Percentiles rank a stretch among this genome's conserved stretches.
Evolutionary conservation across 35 echinoderm and acorn worm genomes (phyloP).

Genomic region (Lytechinus variegatus): DNA sequence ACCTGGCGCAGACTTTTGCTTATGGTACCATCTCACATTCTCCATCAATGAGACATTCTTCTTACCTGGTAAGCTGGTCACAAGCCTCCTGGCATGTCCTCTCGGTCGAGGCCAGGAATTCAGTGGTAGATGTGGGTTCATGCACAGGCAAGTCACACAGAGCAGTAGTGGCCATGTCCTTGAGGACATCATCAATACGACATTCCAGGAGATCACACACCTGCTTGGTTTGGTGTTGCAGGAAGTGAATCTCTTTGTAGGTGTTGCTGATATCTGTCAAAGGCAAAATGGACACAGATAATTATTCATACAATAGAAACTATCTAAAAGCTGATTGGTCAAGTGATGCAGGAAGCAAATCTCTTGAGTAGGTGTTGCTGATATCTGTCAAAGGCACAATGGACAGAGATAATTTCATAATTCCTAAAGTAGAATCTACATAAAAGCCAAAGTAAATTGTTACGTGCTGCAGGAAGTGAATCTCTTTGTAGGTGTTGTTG

Average conservation of each 20-base stretch:
- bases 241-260: constrained; percentile 84
- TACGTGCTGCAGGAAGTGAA: too few species aligned
- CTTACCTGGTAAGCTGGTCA: constrained; percentile 81
- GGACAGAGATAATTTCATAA: too few species aligned
- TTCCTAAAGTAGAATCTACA: too few species aligned
- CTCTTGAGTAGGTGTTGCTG: too few species aligned
- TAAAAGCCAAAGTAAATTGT: too few species aligned
- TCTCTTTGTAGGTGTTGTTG: too few species aligned
- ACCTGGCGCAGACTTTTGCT: too few species aligned
- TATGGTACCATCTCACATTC: too few species aligned
- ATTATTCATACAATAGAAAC: too few species aligned
- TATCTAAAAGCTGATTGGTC: too few species aligned
- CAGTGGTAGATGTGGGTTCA: constrained; percentile 80
- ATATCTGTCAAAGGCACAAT: too few species aligned
- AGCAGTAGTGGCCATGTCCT: constrained; percentile 87
- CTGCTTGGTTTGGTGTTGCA: constrained; percentile 91
- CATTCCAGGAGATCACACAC: constrained; percentile 90
- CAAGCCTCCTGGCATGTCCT: constrained; percentile 79
- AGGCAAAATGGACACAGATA: neutral
- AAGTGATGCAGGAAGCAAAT: too few species aligned
- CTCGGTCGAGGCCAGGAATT: constrained; percentile 79
- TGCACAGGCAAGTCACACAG: constrained; percentile 88
- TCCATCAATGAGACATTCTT: neutral
- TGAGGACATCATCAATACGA: constrained; percentile 90
- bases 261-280: constrained; percentile 78